Evolutionary conservation across 2,888 invertebrate genomes (phyloP), one percentile per base, ranked within the genome.

Genomic region (Brachycybe producta): DNA sequence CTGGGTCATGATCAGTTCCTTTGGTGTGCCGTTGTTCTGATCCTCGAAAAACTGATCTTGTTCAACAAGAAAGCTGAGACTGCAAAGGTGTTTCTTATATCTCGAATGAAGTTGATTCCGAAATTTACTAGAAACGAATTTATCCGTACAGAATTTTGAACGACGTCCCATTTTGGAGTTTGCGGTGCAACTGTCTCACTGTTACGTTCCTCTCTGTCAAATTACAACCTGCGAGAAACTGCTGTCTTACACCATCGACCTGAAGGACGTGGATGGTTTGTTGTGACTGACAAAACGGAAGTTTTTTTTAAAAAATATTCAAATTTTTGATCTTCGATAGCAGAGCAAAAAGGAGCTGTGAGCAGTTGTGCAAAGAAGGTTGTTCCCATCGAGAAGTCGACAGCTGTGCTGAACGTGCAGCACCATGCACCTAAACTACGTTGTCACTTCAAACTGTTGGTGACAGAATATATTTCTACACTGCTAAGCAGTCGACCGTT

Each of bases 371-470:
- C 4, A 5, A 21, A 17, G 36, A 19, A 19, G 15, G 15, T 4
- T 35, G 5, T 35, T 7, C 26, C 17, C 28, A 15, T 5, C 3
- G n/a, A 41, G 41, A 28, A 17, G 41, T 27, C 8, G 41, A 41
- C 23, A 41, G 15, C 11, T 41, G 41, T 11, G 41, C 15, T 41
- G 24, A 27, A 80, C 61, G 70, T 81, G 0, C 73, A 72, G 5
- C 71, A 72, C 0, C 78, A 79, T 58, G 77, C 77, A 0, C 73
- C 80, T 0, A 81, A 83, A 60, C 83, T 88, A 57, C 70, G 88
- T 47, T 75, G 86, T 2, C 86, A 90, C 64, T 90, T 81, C 64
- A 88, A 84, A 67, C 88, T 86, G 61, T 75, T 80, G 0, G 70
- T 82, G 23, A 70, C 90, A 17, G 80, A 80, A 24, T 84, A 85